These are phyloP conservation scores for Hippocampus kuda DNA, from an alignment of 2,797 vertebrate genomes.

Conservation along the genomic window DNA sequence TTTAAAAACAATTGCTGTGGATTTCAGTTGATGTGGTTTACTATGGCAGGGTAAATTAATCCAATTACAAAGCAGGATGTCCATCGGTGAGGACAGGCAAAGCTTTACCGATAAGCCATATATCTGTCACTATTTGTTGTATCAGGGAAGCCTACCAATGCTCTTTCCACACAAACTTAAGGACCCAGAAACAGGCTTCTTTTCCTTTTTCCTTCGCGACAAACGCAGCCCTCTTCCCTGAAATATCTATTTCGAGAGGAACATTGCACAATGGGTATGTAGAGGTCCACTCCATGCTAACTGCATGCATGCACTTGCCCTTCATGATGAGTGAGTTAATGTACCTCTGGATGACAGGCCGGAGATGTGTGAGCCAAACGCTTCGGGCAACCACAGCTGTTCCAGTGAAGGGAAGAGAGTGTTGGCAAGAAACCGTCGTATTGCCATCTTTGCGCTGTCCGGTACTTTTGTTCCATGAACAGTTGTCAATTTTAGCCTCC, in stretches of 20 bases:
- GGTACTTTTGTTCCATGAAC: not conserved
- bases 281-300: not conserved
- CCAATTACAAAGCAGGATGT: constrained; percentile 52
- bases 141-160: constrained; percentile 34
- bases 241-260: not conserved
- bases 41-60: constrained; percentile 58
- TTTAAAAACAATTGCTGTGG: not conserved
- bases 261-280: not conserved
- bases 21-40: constrained; percentile 31
- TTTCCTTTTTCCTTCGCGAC: not conserved
- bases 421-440: not conserved
- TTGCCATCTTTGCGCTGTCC: constrained; percentile 1
- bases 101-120: constrained; percentile 55
- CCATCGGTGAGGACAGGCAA: constrained; percentile 58
- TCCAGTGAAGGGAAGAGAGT: constrained; percentile 26
- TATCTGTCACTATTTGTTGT: constrained; percentile 53
- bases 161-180: constrained; percentile 18
- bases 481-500: not conserved
- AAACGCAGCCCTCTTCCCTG: not conserved
- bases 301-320: not conserved
- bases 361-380: constrained; percentile 34
- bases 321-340: constrained; percentile 28
- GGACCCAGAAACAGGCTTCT: constrained; percentile 3
- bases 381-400: constrained; percentile 63
- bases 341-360: constrained; percentile 58